Conservation (phyloP, 2,797 vertebrate species). For the Dromococcyx pavoninus region DNA sequence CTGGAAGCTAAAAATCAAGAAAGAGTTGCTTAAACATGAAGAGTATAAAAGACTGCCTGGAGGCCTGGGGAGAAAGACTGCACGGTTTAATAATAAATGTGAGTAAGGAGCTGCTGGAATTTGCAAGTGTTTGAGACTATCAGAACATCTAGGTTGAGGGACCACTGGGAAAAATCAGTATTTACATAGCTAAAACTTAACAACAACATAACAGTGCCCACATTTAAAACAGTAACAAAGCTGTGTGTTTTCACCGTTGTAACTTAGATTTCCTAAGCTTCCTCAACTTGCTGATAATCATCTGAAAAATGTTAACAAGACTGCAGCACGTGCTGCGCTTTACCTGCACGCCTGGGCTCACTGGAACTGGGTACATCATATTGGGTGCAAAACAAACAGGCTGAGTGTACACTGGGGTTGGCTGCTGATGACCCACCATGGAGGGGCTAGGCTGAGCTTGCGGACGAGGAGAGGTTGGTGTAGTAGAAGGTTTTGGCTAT, state of each 20-base stretch:
- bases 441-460: slow-evolving; percentile 98
- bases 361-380: slow-evolving; percentile 96
- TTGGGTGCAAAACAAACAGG: slow-evolving; percentile 95
- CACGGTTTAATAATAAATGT: background rate
- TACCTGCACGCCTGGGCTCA: slow-evolving; percentile 98
- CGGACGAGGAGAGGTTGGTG: slow-evolving; percentile 93
- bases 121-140: background rate
- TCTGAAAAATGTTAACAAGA: background rate
- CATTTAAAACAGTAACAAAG: background rate
- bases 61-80: background rate
- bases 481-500: slow-evolving; percentile 97
- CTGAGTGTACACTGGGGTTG: slow-evolving; percentile 89
- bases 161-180: background rate
- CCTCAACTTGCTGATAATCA: background rate
- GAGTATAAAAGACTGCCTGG: background rate
- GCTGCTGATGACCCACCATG: slow-evolving; percentile 94
- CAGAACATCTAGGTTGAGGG: background rate
- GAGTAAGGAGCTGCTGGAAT: background rate
- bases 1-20: background rate
- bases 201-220: background rate
- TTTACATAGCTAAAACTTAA: background rate
- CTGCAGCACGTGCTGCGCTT: slow-evolving; percentile 26
- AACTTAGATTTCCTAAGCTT: background rate
- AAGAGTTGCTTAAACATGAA: background rate
- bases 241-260: background rate